phyloP scores from a whole-genome alignment of 2,113 vertebrate genomes.

The Cryptotis parvus region DNA sequence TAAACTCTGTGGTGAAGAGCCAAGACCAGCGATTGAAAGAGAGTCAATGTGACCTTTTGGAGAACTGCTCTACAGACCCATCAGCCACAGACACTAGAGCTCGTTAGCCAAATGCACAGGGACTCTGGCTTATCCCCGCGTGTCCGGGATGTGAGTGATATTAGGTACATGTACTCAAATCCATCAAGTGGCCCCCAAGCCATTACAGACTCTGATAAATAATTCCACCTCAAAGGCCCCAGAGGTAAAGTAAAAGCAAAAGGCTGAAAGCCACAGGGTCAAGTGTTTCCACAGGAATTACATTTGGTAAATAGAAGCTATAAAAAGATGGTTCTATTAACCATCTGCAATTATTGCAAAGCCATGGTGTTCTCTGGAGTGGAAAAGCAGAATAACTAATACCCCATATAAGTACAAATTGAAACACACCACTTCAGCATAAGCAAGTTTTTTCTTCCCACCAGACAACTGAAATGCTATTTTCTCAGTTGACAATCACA shows the following conservation, averaged over 20 bases:
- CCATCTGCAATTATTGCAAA: not conserved
- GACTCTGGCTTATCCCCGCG: constrained; percentile 77
- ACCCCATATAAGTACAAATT: constrained; percentile 5
- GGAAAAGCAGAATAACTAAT: not conserved
- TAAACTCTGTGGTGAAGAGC: constrained; percentile 64
- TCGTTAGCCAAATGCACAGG: constrained; percentile 82
- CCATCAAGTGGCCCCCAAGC: constrained; percentile 73
- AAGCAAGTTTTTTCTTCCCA: constrained; percentile 27
- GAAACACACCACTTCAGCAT: not conserved
- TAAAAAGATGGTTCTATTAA: constrained; percentile 73
- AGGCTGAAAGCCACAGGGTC: constrained; percentile 80
- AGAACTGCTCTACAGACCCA: constrained; percentile 61
- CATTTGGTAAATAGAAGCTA: constrained; percentile 75
- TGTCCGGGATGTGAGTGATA: constrained; percentile 81
- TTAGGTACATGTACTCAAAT: constrained; percentile 34
- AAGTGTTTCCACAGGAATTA: constrained; percentile 81
- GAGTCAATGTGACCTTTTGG: constrained; percentile 74
- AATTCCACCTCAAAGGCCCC: constrained; percentile 75
- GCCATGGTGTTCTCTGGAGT: not conserved
- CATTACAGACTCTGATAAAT: constrained; percentile 81
- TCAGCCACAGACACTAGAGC: constrained; percentile 79
- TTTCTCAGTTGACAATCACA: not conserved
- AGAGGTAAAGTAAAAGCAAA: constrained; percentile 76
- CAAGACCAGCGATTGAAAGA: constrained; percentile 74
- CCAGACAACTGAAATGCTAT: not conserved